Evolutionary conservation across 2,797 vertebrate genomes (phyloP), one percentile per base, ranked within the genome.

Genomic region (Borostomias antarcticus): DNA sequence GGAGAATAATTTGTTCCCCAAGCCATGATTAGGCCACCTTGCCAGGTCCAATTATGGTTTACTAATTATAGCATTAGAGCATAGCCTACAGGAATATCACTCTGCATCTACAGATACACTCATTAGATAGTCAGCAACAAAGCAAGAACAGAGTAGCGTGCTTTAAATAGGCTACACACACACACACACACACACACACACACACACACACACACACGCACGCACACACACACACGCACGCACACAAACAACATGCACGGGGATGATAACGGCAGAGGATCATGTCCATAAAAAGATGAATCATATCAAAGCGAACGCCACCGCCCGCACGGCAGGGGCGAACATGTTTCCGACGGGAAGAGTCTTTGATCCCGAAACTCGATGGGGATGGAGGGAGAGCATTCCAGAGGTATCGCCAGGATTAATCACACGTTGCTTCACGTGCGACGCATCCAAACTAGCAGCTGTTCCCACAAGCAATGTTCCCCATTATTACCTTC

Each of bases 391-490:
- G 81, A 70, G 25, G 54, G 74, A 70, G 51, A 28, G 65, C 70
- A 84, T 87, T 88, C 85, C 83, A 75, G 62, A 77, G 75, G 68
- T 65, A 52, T 82, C 79, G 79, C 43, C 68, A 76, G 77, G 75
- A 87, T 86, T 81, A 79, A 86, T 86, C 84, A 82, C 72, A 69
- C 82, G 80, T 85, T 85, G 75, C 66, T 73, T 48, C 17, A 35
- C 23, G 10, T 51, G 25, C 63, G n/a, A n/a, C 23, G 52, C 68
- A 83, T 70, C 67, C 68, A 75, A 72, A 56, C 74, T 65, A 70
- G 47, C 59, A 62, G n/a, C n/a, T n/a, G n/a, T 65, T 87, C 85
- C 79, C 81, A 77, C 69, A 71, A 83, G 75, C 67, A 69, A 45
- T 3, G 11, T 66, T 81, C 66, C 52, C 78, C n/a, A 78, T 86